Evolutionary conservation across 2,888 invertebrate genomes (phyloP), one percentile per base, ranked within the genome.

Genomic region (Zygaena filipendulae): DNA sequence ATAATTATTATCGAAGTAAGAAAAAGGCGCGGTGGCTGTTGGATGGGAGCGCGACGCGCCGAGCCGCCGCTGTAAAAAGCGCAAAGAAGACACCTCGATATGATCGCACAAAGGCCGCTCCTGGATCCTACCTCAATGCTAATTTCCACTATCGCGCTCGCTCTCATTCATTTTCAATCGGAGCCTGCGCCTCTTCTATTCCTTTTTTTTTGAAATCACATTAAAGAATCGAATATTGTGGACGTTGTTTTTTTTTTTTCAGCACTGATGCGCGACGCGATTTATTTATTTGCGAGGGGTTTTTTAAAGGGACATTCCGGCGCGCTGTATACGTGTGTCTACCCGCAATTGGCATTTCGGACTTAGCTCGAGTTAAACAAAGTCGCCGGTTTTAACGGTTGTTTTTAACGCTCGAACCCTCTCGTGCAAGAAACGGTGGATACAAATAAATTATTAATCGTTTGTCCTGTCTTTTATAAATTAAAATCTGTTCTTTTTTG

Each of bases 381-480:
- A 71, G 75, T 74, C 71, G 59, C 54, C 64, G 67, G 72, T 74
- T 61, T 77, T 77, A 77, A 77, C 79, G 75, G 79, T 75, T 74
- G 71, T 79, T 79, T 74, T 77, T 75, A 79, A 77, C 77, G 77
- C 75, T 69, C 66, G 61, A 50, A 58, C 57, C 66, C 61, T 64
- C 64, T 63, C 67, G 64, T 67, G 52, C 67, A 71, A 70, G 64
- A 69, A 77, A 62, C 61, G 60, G 60, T 62, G 64, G 72, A 74
- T 75, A 74, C 75, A 79, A 79, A 79, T 79, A 79, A 79, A 79
- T 79, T 79, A 79, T 79, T 77, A 79, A 79, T 79, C 79, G 79
- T 79, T 79, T 79, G 79, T 79, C 77, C 79, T 79, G 79, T 79
- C 79, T 71, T 72, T 75, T 79, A 75, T 77, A 79, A 79, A 79